Conservation (phyloP, 2,797 vertebrate species). For the Artibeus jamaicensis region DNA sequence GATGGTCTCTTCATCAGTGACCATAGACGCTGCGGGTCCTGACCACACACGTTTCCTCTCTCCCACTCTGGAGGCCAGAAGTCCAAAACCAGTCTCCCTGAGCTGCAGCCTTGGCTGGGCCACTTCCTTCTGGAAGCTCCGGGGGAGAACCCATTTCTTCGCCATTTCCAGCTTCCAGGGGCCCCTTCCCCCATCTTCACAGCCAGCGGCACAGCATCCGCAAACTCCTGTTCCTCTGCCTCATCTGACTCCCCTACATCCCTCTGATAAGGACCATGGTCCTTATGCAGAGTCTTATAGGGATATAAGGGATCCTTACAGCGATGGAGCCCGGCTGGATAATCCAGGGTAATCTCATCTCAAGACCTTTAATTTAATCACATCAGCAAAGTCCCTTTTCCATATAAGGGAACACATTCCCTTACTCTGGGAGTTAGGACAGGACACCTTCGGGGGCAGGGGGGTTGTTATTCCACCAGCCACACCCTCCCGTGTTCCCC, state of each 20-base stretch:
- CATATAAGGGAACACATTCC: not conserved
- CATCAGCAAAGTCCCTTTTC: not conserved
- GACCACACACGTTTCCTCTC: not conserved
- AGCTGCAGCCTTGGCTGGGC: not conserved
- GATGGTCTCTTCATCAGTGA: not conserved
- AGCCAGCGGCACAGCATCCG: not conserved
- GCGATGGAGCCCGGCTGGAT: no score
- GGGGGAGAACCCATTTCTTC: not conserved
- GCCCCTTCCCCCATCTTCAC: not conserved
- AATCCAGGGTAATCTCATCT: not conserved
- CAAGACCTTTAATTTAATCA: not conserved
- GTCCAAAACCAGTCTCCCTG: not conserved
- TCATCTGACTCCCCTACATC: not conserved
- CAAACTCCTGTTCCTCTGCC: accelerated
- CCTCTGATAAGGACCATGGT: not conserved
- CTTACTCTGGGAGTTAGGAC: not conserved
- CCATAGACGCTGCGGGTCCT: accelerated
- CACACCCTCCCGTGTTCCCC: accelerated
- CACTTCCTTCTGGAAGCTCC: not conserved
- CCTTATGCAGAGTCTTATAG: not conserved
- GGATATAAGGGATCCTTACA: not conserved
- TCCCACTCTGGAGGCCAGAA: not conserved
- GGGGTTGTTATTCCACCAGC: not conserved
- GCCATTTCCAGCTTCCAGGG: not conserved
- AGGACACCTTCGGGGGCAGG: not conserved